phyloP scores from a whole-genome alignment of 2,113 vertebrate species.

The Salvator merianae region DNA sequence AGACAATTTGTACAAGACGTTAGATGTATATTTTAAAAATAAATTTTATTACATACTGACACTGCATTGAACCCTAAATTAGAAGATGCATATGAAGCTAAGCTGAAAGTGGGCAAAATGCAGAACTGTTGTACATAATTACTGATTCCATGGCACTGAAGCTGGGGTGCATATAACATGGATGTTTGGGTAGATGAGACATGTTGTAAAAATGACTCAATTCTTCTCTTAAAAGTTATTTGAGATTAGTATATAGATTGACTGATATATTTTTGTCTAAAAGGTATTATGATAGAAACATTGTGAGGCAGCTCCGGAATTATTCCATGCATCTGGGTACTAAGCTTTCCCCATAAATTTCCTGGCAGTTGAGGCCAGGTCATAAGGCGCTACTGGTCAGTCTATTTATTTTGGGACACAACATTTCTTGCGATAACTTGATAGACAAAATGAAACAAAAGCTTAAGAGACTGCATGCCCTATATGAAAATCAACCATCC shows the following conservation, averaged over 20 bases:
- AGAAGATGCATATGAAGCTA: neutral
- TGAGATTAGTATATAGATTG: neutral
- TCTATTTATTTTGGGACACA: neutral
- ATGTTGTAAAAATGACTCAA: neutral
- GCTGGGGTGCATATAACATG: too few species aligned
- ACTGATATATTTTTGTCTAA: neutral
- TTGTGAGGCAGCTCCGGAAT: neutral
- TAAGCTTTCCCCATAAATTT: neutral
- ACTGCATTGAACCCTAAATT: too few species aligned
- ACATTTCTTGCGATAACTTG: neutral
- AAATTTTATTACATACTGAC: too few species aligned
- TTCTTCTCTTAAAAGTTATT: neutral
- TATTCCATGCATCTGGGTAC: neutral
- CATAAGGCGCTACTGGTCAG: neutral
- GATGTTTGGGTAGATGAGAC: neutral
- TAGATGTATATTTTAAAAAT: too few species aligned
- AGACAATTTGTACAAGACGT: too few species aligned
- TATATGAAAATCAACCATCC: neutral
- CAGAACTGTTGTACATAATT: neutral
- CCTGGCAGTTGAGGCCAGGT: neutral
- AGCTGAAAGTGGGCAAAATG: neutral
- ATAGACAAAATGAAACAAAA: neutral
- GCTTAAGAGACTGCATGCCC: too few species aligned
- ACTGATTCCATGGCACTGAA: neutral
- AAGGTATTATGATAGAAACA: neutral